Conservation (phyloP, 2,888 invertebrate genomes). For the Strigamia crassipes region DNA sequence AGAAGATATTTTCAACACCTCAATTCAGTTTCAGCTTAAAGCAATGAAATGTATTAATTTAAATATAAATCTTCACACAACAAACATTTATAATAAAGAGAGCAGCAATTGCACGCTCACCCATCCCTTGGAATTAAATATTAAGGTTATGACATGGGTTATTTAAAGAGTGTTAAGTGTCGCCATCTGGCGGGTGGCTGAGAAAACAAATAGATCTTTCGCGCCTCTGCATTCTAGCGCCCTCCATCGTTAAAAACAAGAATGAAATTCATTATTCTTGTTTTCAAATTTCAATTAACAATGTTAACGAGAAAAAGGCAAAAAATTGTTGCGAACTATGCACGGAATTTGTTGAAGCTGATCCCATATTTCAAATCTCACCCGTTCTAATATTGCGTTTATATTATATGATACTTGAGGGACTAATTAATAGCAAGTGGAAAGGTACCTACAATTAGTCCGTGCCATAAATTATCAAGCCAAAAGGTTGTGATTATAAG, state of each 20-base stretch:
- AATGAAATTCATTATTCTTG: not conserved
- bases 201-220: not conserved
- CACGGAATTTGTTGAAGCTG: not conserved
- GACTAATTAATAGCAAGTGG: slow-evolving; percentile 40
- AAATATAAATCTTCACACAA: not conserved
- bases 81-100: not conserved
- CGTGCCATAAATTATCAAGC: slow-evolving; percentile 30
- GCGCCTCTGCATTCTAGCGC: not conserved
- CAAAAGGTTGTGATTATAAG: slow-evolving; percentile 42
- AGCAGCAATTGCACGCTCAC: not conserved
- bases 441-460: slow-evolving; percentile 39
- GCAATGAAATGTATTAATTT: not conserved
- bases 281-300: not conserved
- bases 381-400: not conserved
- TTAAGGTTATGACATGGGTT: not conserved
- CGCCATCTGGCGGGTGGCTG: slow-evolving; percentile 40
- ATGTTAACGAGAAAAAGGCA: not conserved
- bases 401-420: slow-evolving; percentile 33
- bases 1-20: too few relatives aligned
- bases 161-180: not conserved
- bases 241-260: slow-evolving; percentile 7
- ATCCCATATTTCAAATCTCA: slow-evolving; percentile 14
- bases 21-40: not conserved
- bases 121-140: not conserved
- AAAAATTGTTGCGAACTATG: not conserved